Conservation (phyloP, 37 sponge, comb jelly and placozoan species). For the Spongia lamella region DNA sequence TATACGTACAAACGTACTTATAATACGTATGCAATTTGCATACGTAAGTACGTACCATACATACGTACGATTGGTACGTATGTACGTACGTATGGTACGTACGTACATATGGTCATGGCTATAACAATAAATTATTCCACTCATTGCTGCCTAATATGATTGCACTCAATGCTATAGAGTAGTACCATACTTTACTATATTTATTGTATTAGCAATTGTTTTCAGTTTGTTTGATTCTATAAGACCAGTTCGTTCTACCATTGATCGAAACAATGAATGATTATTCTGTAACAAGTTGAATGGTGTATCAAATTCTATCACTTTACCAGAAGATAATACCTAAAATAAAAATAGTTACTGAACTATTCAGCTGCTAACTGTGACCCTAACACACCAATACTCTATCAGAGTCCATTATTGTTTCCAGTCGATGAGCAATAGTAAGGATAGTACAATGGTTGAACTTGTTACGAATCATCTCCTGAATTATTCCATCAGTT, state of each 20-base stretch:
- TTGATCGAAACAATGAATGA: constrained; percentile 3
- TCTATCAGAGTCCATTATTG: constrained; percentile 72
- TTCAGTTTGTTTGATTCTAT: constrained; percentile 11
- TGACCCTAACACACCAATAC: constrained; percentile 48
- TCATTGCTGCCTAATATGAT: no score
- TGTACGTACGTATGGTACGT: no score
- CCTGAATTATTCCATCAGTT: constrained; percentile 69
- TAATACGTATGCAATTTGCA: no score
- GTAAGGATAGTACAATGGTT: constrained; percentile 61
- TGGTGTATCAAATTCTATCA: constrained; percentile 53
- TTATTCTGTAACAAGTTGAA: constrained; percentile 22
- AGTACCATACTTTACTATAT: no score
- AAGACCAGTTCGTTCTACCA: constrained; percentile 26
- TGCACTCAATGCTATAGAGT: no score
- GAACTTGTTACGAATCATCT: constrained; percentile 49
- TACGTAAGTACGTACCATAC: no score
- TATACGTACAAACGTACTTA: no score
- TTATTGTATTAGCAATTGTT: constrained; percentile 1
- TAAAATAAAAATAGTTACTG: background rate
- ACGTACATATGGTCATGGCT: no score
- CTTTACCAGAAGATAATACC: constrained; percentile 27
- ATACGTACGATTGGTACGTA: no score
- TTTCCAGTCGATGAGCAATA: constrained; percentile 74
- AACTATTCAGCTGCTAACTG: background rate
- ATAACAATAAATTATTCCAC: no score